Conservation (phyloP, 35 echinoderm and acorn worm genomes). For the Hemicentrotus pulcherrimus region DNA sequence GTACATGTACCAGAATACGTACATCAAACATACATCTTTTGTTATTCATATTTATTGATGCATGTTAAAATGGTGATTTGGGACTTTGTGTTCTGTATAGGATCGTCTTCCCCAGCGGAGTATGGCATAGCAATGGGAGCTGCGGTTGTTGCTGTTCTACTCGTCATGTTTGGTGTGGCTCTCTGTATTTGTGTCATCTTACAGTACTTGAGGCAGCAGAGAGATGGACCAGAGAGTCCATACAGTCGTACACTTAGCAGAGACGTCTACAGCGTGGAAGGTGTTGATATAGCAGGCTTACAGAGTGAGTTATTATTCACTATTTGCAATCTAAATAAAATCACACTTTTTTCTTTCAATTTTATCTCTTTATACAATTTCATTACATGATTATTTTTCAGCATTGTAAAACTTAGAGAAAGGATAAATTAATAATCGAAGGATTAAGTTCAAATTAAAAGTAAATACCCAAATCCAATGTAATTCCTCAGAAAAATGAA, state of each 20-base stretch:
- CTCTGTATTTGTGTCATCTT: slow-evolving; percentile 92
- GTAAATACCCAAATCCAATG: too few relatives aligned
- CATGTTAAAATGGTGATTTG: neutral
- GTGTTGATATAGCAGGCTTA: slow-evolving; percentile 76
- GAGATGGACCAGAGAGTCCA: slow-evolving; percentile 84
- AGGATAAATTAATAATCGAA: too few relatives aligned
- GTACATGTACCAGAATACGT: neutral
- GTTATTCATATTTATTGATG: too few relatives aligned
- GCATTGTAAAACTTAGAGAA: neutral
- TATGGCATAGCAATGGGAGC: slow-evolving; percentile 96
- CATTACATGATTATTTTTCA: neutral
- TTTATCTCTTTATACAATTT: neutral
- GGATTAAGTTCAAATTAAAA: too few relatives aligned
- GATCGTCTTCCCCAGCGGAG: slow-evolving; percentile 70
- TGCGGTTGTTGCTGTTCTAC: slow-evolving; percentile 84
- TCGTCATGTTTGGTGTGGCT: slow-evolving; percentile 91
- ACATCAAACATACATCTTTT: too few relatives aligned
- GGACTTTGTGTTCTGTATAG: neutral
- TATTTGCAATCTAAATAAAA: too few relatives aligned
- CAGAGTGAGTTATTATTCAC: neutral
- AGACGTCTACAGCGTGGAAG: slow-evolving; percentile 93
- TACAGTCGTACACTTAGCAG: slow-evolving; percentile 87
- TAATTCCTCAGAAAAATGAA: too few relatives aligned
- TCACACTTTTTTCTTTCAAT: neutral
- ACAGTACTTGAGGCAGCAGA: slow-evolving; percentile 82